These are phyloP conservation scores for Helicoverpa zea DNA, from an alignment of 1,140 invertebrate genomes.

Conservation along the genomic window DNA sequence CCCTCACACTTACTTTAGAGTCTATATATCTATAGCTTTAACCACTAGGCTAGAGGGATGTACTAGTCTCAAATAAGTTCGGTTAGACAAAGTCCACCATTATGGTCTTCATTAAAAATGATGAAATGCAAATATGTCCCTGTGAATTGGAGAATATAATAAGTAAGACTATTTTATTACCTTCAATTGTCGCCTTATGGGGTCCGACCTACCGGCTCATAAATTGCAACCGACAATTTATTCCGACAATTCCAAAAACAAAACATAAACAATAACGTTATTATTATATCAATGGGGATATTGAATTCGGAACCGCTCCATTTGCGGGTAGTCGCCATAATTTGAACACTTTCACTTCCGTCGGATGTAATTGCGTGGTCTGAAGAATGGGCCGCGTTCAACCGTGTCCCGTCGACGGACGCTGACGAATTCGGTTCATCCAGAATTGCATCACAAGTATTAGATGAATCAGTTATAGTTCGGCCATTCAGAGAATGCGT, in stretches of 20 bases:
- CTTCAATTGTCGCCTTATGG: no score
- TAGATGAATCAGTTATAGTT: not conserved
- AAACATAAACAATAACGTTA: slow-evolving; percentile 5
- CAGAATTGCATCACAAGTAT: not conserved
- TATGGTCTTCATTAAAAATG: no score
- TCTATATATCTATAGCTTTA: no score
- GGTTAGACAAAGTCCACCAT: no score
- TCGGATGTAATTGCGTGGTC: slow-evolving; percentile 43
- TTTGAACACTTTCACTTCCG: slow-evolving; percentile 52
- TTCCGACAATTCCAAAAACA: not conserved
- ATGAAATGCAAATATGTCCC: no score
- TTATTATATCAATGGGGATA: slow-evolving; percentile 27
- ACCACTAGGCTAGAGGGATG: no score
- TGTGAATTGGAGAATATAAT: no score
- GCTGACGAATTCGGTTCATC: slow-evolving; percentile 37
- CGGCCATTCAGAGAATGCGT: no score
- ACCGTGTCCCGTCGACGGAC: slow-evolving; percentile 37
- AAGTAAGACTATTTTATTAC: no score
- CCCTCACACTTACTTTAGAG: no score
- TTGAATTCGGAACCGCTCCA: slow-evolving; percentile 12
- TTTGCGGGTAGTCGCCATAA: slow-evolving; percentile 15
- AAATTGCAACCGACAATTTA: not conserved
- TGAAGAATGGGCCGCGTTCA: slow-evolving; percentile 47
- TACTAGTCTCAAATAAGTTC: no score
- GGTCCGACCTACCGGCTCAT: not conserved